phyloP scores from a whole-genome alignment of 2,113 vertebrate species.

The Aptenodytes forsteri region DNA sequence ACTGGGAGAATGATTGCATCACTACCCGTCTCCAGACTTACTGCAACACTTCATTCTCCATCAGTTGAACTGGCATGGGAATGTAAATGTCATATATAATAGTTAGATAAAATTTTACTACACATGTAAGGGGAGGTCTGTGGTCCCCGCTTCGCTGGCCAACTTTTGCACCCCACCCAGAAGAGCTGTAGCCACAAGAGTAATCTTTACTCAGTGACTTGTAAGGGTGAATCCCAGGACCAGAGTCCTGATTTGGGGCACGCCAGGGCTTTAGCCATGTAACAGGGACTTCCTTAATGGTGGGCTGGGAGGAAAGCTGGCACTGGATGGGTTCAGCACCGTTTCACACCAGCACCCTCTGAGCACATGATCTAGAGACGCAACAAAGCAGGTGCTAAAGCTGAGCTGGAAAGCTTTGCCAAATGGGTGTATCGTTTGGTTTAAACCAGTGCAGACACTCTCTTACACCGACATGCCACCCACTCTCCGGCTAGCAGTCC shows the following conservation, averaged over 20 bases:
- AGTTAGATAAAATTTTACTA: constrained; percentile 60
- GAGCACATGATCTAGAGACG: background rate
- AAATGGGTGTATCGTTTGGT: rapidly evolving
- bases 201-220: background rate
- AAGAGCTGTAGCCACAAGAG: background rate
- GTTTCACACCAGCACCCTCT: background rate
- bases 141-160: constrained; percentile 3
- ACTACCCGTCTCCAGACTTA: constrained; percentile 74
- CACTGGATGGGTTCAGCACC: background rate
- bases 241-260: background rate
- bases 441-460: background rate
- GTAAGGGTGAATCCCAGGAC: background rate
- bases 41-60: constrained; percentile 74
- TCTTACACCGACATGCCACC: rapidly evolving
- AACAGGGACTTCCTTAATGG: background rate
- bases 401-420: background rate
- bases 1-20: constrained; percentile 73
- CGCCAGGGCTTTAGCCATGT: background rate
- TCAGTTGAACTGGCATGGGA: constrained; percentile 70
- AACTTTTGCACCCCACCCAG: background rate
- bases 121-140: background rate
- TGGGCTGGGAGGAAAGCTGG: background rate
- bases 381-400: rapidly evolving
- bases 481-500: background rate
- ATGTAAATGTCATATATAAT: constrained; percentile 58